Evolutionary conservation across 2,888 invertebrate genomes (phyloP).

Genomic region (Hipparchia sbordonii): DNA sequence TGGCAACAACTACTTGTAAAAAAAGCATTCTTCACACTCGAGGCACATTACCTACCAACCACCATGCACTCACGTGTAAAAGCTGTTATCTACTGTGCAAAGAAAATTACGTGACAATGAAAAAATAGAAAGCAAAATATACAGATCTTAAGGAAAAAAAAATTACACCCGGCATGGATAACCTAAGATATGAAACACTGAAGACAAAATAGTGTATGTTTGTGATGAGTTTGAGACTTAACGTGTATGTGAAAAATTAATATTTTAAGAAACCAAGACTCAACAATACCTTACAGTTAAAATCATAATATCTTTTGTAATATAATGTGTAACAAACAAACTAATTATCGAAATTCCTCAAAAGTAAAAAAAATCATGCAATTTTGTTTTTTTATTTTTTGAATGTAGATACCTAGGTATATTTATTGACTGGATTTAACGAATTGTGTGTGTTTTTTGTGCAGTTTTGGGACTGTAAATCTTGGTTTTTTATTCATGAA

Average conservation of each 20-base stretch:
- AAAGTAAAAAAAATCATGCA: too few relatives aligned
- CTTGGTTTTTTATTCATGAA: slow-evolving; percentile 2
- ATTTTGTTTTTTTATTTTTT: too few relatives aligned
- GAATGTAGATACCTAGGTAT: too few relatives aligned
- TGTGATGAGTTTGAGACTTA: slow-evolving; percentile 31
- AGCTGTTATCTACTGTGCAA: slow-evolving; percentile 77
- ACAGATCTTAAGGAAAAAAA: slow-evolving; percentile 71
- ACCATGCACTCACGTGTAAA: slow-evolving; percentile 62
- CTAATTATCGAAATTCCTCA: too few relatives aligned
- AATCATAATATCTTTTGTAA: too few relatives aligned
- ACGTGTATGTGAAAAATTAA: background rate
- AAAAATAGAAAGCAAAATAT: slow-evolving; percentile 71
- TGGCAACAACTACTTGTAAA: slow-evolving; percentile 70
- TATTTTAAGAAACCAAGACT: slow-evolving; percentile 9
- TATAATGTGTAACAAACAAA: too few relatives aligned
- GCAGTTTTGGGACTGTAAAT: background rate
- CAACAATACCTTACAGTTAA: background rate
- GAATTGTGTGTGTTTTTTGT: background rate
- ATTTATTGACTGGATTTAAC: background rate
- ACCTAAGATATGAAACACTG: slow-evolving; percentile 53
- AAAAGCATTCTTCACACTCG: slow-evolving; percentile 42
- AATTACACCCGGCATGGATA: slow-evolving; percentile 58
- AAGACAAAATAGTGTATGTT: slow-evolving; percentile 39
- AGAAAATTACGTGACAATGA: slow-evolving; percentile 68
- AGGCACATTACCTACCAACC: slow-evolving; percentile 51